These are phyloP conservation scores for Pantherophis alleghaniensis DNA, from an alignment of 2,797 vertebrate genomes.

Conservation along the genomic window DNA sequence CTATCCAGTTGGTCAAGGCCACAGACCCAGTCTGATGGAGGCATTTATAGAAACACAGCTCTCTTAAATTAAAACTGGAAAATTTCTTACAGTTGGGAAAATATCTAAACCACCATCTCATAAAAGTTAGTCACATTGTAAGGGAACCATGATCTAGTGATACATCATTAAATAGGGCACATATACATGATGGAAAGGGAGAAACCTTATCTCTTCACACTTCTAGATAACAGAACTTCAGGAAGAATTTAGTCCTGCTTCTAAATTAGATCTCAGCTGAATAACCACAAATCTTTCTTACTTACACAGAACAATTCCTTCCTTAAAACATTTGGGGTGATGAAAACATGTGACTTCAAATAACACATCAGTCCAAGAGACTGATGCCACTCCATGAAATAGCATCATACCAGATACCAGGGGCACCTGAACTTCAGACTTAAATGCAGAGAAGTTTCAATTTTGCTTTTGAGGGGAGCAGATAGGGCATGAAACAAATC, in stretches of 20 bases:
- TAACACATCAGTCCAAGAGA: background rate
- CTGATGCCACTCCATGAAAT: background rate
- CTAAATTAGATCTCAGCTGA: background rate
- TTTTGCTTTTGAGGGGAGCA: background rate
- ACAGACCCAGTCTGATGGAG: background rate
- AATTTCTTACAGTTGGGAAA: background rate
- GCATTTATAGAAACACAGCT: background rate
- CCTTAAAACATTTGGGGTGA: background rate
- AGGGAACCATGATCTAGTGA: background rate
- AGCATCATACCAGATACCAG: background rate
- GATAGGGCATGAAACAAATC: background rate
- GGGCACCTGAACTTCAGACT: background rate
- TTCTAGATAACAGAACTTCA: background rate
- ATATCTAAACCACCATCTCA: background rate
- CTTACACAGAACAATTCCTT: background rate
- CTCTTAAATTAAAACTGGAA: background rate
- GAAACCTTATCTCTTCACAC: background rate
- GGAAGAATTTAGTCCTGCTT: background rate
- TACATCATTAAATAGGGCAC: background rate
- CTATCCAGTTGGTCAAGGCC: background rate
- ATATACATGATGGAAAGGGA: background rate
- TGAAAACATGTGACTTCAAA: background rate
- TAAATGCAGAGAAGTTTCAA: background rate
- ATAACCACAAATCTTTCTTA: background rate
- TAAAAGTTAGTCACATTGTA: background rate